Conservation (phyloP, 1,140 invertebrate genomes). For the Lasioglossum baleicum region DNA sequence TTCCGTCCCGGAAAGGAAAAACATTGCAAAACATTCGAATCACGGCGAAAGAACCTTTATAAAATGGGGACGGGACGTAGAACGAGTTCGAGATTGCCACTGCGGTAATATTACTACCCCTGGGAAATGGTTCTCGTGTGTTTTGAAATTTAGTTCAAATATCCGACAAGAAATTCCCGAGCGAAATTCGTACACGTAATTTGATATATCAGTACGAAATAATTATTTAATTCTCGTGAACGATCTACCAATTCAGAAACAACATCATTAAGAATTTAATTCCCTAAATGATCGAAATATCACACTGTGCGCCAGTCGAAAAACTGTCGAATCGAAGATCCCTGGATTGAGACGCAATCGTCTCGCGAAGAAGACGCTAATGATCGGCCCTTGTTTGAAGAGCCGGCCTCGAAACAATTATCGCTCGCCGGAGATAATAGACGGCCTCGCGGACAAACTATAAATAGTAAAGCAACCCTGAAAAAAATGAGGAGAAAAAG, state of each 20-base stretch:
- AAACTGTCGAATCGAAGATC: too few species aligned
- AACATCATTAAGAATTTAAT: too few species aligned
- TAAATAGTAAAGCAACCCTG: constrained; percentile 69
- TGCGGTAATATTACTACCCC: neutral
- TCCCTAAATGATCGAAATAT: too few species aligned
- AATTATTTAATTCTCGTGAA: too few species aligned
- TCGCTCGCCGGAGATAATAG: constrained; percentile 70
- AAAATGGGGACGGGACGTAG: neutral
- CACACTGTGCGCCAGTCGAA: too few species aligned
- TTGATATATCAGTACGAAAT: too few species aligned
- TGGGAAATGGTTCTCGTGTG: too few species aligned
- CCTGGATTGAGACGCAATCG: constrained; percentile 22
- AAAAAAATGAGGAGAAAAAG: constrained; percentile 39
- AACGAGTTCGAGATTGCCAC: neutral
- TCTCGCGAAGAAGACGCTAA: constrained; percentile 29
- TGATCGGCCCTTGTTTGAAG: constrained; percentile 18
- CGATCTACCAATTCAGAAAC: too few species aligned
- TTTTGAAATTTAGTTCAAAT: too few species aligned
- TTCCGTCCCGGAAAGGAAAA: neutral
- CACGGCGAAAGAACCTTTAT: neutral
- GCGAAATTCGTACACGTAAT: too few species aligned
- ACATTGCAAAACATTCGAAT: neutral
- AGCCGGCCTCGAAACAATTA: constrained; percentile 65
- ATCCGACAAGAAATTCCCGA: too few species aligned
- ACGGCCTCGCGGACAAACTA: constrained; percentile 63